A percentile compares a stretch with the other conserved stretches of the same genome.
phyloP scores from a whole-genome alignment of 92 coral and sea anemone species.

The Palythoa grandis region DNA sequence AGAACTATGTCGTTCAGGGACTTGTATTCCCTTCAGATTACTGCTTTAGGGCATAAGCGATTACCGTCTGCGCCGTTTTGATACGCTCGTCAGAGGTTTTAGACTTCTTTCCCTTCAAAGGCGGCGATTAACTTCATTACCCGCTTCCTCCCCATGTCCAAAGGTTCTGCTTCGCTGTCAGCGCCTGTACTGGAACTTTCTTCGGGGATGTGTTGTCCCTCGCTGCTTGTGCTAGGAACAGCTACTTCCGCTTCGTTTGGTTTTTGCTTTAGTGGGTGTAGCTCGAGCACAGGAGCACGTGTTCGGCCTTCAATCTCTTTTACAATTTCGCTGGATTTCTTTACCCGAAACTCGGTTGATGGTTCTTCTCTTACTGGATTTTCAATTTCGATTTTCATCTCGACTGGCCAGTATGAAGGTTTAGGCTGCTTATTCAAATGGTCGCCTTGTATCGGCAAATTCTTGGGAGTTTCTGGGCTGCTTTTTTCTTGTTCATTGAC shows the following conservation, averaged over 20 bases:
- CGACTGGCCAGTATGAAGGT: constrained; percentile 6
- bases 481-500: background rate
- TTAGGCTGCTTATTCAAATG: background rate
- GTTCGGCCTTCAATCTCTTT: constrained; percentile 28
- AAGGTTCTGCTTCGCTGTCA: constrained; percentile 21
- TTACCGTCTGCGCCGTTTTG: background rate
- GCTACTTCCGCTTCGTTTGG: background rate
- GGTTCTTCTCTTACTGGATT: background rate
- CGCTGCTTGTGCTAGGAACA: background rate
- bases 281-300: background rate
- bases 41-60: background rate
- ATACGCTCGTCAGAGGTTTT: constrained; percentile 30
- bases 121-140: constrained; percentile 78
- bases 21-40: background rate
- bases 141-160: constrained; percentile 58
- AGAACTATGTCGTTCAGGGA: too few relatives aligned
- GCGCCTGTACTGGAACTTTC: background rate
- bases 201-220: background rate
- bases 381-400: constrained; percentile 17
- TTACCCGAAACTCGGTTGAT: background rate
- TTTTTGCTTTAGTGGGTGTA: constrained; percentile 5
- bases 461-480: background rate
- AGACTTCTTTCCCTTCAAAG: constrained; percentile 64
- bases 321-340: constrained; percentile 30
- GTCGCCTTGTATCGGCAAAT: background rate